phyloP scores from a whole-genome alignment of 2,113 vertebrate genomes.

The Silurus asotus region DNA sequence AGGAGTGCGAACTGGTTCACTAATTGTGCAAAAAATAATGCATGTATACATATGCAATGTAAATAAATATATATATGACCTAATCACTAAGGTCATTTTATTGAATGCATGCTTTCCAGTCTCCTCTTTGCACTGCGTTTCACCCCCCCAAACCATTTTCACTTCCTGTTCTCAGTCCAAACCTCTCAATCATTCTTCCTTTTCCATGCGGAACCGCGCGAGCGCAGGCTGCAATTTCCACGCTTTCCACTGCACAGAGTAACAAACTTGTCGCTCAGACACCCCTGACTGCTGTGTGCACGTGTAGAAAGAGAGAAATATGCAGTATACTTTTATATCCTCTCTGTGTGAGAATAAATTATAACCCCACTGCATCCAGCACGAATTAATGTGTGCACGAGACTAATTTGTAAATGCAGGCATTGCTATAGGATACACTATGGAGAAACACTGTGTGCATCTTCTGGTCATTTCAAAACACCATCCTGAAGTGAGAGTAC shows the following conservation, averaged over 20 bases:
- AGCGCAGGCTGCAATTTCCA: conserved; percentile 67
- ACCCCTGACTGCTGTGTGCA: conserved; percentile 58
- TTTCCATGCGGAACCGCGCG: conserved; percentile 57
- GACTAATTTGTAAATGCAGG: background rate
- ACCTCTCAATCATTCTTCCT: conserved; percentile 61
- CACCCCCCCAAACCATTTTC: conserved; percentile 57
- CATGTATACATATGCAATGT: conserved; percentile 36
- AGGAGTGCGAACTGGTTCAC: conserved; percentile 47
- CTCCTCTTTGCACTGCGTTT: conserved; percentile 52
- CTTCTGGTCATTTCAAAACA: background rate
- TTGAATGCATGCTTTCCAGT: conserved; percentile 40
- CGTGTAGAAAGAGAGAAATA: conserved; percentile 37
- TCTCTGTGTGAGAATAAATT: background rate
- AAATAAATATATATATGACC: background rate
- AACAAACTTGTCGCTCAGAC: conserved; percentile 53
- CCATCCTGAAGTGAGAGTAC: conserved; percentile 41
- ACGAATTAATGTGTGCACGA: background rate
- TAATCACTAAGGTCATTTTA: conserved; percentile 2
- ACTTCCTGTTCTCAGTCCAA: conserved; percentile 75
- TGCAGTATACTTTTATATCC: conserved; percentile 54
- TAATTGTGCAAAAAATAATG: conserved; percentile 3
- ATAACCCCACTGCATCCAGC: background rate
- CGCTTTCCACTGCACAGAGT: conserved; percentile 64
- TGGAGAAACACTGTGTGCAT: background rate
- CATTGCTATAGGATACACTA: background rate